Base-by-base conservation (phyloP, 2,888 invertebrate genomes). In the Abrostola tripartita region DNA sequence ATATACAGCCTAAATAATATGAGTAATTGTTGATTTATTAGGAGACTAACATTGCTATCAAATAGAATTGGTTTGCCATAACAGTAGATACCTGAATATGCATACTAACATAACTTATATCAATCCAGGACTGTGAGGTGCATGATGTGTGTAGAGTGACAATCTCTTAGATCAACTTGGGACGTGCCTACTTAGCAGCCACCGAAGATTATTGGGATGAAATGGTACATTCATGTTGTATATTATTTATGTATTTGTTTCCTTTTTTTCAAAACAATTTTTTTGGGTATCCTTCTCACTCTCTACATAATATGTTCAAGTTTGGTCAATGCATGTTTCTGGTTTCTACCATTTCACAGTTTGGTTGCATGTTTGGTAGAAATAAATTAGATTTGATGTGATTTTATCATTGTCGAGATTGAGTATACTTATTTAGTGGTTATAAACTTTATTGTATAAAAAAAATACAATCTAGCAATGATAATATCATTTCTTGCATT, bases 51-150 rank as follows among this genome's bases (percentile, higher is more conserved):
- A 68, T 64, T 73, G 56, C 75, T 71, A 59, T 71, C 61, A 75
- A 67, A 56, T 64, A 76, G 61, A 60, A 74, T 65, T 76, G 65
- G 68, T 75, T 75, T 76, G 67, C 70, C 68, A 53, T 76, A 77
- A 80, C 70, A 71, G 78, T 71, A 74, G 80, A 68, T 54, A 68
- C 64, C 64, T 68, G 67, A 70, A 52, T 68, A 76, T 84, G 74
- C 83, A 78, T 89, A 93, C 93, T 94, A 94, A 94, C 92, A 88
- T 76, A 76, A 87, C 86, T 91, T 92, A 88, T 88, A 88, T 92
- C 92, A 84, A 91, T 91, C 76, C 94, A 94, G 94, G 94, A 89
- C 85, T 83, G 83, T 93, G 90, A 91, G 90, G 92, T 92, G 94
- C 94, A 94, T 94, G 94, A 89, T 88, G 88, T 87, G 81, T 85